phyloP scores from a whole-genome alignment of 2,888 invertebrate species.

The Ametastegia equiseti region DNA sequence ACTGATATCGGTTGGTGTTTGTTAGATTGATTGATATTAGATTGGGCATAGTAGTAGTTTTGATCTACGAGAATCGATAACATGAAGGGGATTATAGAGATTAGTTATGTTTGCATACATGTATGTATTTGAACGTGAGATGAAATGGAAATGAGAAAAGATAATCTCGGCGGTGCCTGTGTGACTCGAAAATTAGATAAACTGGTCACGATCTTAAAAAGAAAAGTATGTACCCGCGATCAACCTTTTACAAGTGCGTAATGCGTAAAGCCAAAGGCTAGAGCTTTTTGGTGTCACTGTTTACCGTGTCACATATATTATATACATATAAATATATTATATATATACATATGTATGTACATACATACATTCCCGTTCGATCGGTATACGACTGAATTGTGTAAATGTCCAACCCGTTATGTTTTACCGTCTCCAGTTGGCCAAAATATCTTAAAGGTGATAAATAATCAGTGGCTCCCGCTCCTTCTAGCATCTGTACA shows the following conservation, averaged over 20 bases:
- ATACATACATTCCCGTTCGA: constrained; percentile 23
- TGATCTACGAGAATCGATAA: not conserved
- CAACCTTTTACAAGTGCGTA: not conserved
- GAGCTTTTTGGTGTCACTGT: constrained; percentile 19
- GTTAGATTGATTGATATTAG: not conserved
- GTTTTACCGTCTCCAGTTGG: constrained; percentile 18
- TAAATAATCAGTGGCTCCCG: constrained; percentile 7
- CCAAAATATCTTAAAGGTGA: constrained; percentile 42
- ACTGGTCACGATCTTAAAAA: constrained; percentile 20
- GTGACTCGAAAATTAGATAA: not conserved
- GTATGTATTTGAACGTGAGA: not conserved
- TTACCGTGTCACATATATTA: constrained; percentile 17
- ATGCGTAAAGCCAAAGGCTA: not conserved
- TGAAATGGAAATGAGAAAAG: constrained; percentile 34
- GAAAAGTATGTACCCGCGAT: not conserved
- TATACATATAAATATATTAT: too few relatives aligned
- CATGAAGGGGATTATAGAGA: not conserved
- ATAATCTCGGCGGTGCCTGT: not conserved
- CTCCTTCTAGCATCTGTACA: not conserved
- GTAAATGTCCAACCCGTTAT: constrained; percentile 44
- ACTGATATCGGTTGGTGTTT: not conserved
- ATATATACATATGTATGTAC: too few relatives aligned
- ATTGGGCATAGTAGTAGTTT: not conserved
- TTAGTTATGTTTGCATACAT: constrained; percentile 7
- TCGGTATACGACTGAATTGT: constrained; percentile 31